Evolutionary conservation across 2,888 invertebrate genomes (phyloP).

Genomic region (Scaptomyza reducta): DNA sequence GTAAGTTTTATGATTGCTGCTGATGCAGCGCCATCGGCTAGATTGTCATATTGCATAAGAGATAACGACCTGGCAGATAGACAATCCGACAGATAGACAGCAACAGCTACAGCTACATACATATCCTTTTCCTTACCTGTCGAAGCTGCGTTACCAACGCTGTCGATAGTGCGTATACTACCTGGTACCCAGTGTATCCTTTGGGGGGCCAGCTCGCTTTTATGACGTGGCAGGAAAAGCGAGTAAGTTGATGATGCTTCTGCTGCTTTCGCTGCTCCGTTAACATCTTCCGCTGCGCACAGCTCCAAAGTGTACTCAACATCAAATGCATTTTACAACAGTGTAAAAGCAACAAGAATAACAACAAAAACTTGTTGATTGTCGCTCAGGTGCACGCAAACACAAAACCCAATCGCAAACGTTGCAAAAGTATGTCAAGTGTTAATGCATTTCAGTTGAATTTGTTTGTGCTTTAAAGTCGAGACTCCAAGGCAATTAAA

Average conservation of each 20-base stretch:
- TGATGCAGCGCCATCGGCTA: constrained; percentile 44
- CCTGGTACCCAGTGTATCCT: constrained; percentile 34
- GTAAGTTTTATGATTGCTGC: constrained; percentile 56
- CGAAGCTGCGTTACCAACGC: constrained; percentile 33
- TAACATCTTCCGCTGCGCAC: constrained; percentile 46
- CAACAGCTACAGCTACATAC: constrained; percentile 45
- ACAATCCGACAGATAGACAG: constrained; percentile 52
- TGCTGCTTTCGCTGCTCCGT: constrained; percentile 15
- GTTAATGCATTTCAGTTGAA: constrained; percentile 50
- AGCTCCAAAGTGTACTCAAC: constrained; percentile 40
- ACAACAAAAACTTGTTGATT: constrained; percentile 17
- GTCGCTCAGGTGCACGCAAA: not conserved
- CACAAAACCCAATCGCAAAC: constrained; percentile 4
- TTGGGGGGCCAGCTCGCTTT: constrained; percentile 34
- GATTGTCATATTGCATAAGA: constrained; percentile 70
- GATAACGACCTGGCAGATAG: constrained; percentile 66
- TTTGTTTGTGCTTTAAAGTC: constrained; percentile 45
- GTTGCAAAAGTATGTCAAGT: constrained; percentile 58
- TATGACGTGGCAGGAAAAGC: constrained; percentile 40
- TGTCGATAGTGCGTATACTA: constrained; percentile 31
- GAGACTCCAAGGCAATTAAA: constrained; percentile 35
- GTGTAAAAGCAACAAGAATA: constrained; percentile 24
- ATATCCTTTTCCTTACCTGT: constrained; percentile 58
- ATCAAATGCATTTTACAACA: constrained; percentile 60
- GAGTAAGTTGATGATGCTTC: constrained; percentile 14